A percentile compares a stretch with the other conserved stretches of the same genome.
Evolutionary conservation across 2,888 invertebrate genomes (phyloP).

Genomic region (Eupithecia abbreviata): DNA sequence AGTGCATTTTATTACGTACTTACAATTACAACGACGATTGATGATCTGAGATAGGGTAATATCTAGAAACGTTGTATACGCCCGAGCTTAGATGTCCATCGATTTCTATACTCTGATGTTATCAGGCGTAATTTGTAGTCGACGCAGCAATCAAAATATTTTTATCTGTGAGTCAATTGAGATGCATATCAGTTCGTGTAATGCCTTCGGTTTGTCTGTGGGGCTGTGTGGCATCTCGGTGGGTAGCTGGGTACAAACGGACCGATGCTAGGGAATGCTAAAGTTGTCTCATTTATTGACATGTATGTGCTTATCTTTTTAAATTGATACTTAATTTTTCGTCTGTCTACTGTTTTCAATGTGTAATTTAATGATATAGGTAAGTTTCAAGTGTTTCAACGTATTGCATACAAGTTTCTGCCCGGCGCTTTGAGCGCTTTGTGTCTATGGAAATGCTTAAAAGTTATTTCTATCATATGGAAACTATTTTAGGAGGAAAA

Average conservation of each 20-base stretch:
- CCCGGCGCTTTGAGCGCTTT: too few relatives aligned
- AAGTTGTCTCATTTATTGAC: constrained; percentile 11
- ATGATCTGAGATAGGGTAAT: constrained; percentile 15
- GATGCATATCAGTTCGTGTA: constrained; percentile 69
- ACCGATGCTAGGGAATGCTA: constrained; percentile 19
- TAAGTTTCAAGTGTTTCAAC: too few relatives aligned
- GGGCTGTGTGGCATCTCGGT: constrained; percentile 35
- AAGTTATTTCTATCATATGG: too few relatives aligned
- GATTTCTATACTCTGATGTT: constrained; percentile 51
- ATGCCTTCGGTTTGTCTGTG: constrained; percentile 60
- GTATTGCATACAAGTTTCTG: too few relatives aligned
- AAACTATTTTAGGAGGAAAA: too few relatives aligned
- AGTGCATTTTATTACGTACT: constrained; percentile 13
- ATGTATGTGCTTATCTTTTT: constrained; percentile 8
- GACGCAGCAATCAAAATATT: constrained; percentile 74
- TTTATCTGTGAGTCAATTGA: constrained; percentile 61
- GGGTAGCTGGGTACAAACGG: constrained; percentile 24
- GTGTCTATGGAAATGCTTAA: too few relatives aligned
- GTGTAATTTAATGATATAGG: neutral
- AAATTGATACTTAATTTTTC: constrained; percentile 4
- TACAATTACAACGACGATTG: constrained; percentile 14
- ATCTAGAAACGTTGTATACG: constrained; percentile 36
- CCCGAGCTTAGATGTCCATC: constrained; percentile 25
- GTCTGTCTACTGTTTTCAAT: neutral
- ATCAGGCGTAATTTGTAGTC: constrained; percentile 71